phyloP scores from a whole-genome alignment of 1,140 invertebrate species.

The Drosophila littoralis region DNA sequence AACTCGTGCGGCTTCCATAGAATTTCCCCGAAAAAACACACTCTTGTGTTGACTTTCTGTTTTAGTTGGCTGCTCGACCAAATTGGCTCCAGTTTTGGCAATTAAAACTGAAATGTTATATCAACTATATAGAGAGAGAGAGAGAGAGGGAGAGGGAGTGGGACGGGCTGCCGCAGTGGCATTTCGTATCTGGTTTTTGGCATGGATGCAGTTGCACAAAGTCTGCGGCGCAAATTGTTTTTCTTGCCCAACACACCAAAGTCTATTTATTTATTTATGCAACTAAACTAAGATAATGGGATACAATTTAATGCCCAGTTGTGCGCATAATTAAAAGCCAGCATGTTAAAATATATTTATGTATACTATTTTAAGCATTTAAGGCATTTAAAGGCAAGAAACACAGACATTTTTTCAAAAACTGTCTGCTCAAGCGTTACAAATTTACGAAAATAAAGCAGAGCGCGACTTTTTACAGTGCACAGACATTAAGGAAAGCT shows the following conservation, averaged over 20 bases:
- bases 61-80: slow-evolving; percentile 21
- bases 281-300: too few species aligned
- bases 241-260: too few species aligned
- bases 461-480: background rate
- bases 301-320: too few species aligned
- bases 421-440: background rate
- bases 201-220: too few species aligned
- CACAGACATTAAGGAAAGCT: background rate
- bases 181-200: too few species aligned
- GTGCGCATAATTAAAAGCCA: too few species aligned
- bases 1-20: slow-evolving; percentile 31
- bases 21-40: background rate
- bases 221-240: too few species aligned
- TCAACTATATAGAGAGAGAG: background rate
- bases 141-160: too few species aligned
- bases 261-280: too few species aligned
- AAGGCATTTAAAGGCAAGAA: background rate
- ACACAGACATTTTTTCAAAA: background rate
- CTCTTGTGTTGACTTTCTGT: background rate
- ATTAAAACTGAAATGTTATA: slow-evolving; percentile 41
- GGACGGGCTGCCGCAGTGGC: too few species aligned
- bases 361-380: background rate
- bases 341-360: background rate
- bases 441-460: background rate
- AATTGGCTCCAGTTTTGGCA: slow-evolving; percentile 24